These are phyloP conservation scores for Eupithecia tripunctaria DNA, from an alignment of 2,888 invertebrate species.

Conservation along the genomic window DNA sequence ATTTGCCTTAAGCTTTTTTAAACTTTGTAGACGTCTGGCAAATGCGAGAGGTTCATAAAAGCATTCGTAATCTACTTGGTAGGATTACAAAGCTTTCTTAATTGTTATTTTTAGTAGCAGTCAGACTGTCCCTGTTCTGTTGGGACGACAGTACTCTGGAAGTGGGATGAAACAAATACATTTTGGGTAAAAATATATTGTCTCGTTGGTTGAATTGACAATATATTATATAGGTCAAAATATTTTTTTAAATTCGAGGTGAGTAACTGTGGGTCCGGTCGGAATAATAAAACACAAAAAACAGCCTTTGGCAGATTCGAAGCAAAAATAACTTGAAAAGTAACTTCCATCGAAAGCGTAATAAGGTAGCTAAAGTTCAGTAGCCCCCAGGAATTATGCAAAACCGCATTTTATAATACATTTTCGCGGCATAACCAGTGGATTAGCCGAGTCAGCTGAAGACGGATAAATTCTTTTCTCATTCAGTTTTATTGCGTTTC, in stretches of 20 bases:
- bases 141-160: too few relatives aligned
- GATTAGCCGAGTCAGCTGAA: slow-evolving; percentile 67
- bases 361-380: slow-evolving; percentile 4
- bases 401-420: slow-evolving; percentile 68
- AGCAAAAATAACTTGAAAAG: not conserved
- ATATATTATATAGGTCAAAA: too few relatives aligned
- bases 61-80: too few relatives aligned
- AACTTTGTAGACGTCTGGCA: not conserved
- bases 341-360: slow-evolving; percentile 8
- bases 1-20: not conserved
- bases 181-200: too few relatives aligned
- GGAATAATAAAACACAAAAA: too few relatives aligned
- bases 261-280: too few relatives aligned
- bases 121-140: too few relatives aligned
- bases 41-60: not conserved
- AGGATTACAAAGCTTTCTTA: too few relatives aligned
- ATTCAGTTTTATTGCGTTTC: slow-evolving; percentile 70
- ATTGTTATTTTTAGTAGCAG: too few relatives aligned
- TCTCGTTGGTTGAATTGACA: too few relatives aligned
- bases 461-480: slow-evolving; percentile 64
- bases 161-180: too few relatives aligned
- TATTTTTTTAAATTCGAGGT: too few relatives aligned
- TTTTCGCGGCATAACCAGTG: slow-evolving; percentile 59
- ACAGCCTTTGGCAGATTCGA: not conserved
- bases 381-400: slow-evolving; percentile 57